Evolutionary conservation across 1,140 invertebrate species (phyloP).

Genomic region (Drosophila kohkoa): DNA sequence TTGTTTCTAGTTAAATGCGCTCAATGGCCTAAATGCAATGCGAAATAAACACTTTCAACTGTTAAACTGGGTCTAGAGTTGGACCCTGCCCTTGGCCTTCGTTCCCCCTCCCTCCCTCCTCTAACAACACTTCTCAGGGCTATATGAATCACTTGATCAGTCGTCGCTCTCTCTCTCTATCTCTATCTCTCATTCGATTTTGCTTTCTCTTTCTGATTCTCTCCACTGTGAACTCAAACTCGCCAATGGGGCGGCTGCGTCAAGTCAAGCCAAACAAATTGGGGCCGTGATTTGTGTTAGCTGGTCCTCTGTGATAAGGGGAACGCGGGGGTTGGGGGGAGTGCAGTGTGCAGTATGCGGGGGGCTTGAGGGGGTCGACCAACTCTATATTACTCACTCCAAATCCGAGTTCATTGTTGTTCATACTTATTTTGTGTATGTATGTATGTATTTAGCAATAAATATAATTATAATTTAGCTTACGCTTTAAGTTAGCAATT

Average conservation of each 20-base stretch:
- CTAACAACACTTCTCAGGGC: constrained; percentile 19
- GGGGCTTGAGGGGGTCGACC: not conserved
- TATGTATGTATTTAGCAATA: constrained; percentile 56
- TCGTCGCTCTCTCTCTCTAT: constrained; percentile 55
- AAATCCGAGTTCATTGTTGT: constrained; percentile 38
- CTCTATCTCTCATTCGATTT: not conserved
- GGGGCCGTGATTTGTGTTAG: constrained; percentile 40
- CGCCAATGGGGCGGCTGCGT: constrained; percentile 20
- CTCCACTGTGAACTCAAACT: not conserved
- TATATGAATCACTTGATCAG: constrained; percentile 69
- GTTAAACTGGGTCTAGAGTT: constrained; percentile 13
- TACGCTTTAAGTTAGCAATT: constrained; percentile 66
- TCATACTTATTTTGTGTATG: constrained; percentile 14
- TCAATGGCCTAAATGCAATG: constrained; percentile 52
- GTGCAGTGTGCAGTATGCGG: not conserved
- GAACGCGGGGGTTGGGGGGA: not conserved
- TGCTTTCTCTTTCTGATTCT: not conserved
- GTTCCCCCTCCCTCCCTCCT: not conserved
- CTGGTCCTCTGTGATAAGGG: not conserved
- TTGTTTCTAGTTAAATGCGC: constrained; percentile 32
- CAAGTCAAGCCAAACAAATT: constrained; percentile 69
- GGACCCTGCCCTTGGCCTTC: constrained; percentile 7
- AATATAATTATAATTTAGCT: constrained; percentile 73
- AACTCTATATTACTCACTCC: constrained; percentile 38
- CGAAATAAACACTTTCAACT: constrained; percentile 31